These are phyloP conservation scores for Argopecten irradians DNA, from an alignment of 1,140 invertebrate species.

Conservation along the genomic window DNA sequence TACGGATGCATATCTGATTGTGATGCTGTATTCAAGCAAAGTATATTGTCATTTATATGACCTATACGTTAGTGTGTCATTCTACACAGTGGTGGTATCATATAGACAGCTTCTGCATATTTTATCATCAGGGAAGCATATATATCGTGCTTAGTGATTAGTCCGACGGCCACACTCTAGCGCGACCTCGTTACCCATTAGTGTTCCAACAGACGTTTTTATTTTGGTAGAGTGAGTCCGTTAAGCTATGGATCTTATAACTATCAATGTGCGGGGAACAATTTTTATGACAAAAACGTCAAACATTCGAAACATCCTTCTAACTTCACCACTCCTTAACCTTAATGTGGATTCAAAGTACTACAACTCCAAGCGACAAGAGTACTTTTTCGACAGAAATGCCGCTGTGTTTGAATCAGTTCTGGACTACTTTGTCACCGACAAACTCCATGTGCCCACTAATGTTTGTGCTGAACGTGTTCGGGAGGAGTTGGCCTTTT, in stretches of 20 bases:
- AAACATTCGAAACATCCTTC: neutral
- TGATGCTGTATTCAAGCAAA: too few species aligned
- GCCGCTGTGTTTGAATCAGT: constrained; percentile 99
- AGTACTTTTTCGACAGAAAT: constrained; percentile 99
- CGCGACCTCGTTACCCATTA: neutral
- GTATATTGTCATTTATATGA: too few species aligned
- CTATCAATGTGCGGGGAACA: neutral
- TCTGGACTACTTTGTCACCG: constrained; percentile 97
- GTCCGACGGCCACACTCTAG: neutral
- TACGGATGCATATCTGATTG: too few species aligned
- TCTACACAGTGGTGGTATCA: neutral
- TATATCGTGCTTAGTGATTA: neutral
- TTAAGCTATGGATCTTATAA: neutral
- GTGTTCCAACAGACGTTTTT: too few species aligned
- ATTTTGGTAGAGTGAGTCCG: too few species aligned
- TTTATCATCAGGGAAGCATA: neutral
- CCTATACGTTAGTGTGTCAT: neutral
- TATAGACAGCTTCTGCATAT: neutral
- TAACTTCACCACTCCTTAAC: constrained; percentile 2
- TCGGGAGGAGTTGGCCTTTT: constrained; percentile 98
- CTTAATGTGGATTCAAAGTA: constrained; percentile 84
- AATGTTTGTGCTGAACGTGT: constrained; percentile 98
- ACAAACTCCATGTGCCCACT: constrained; percentile 97
- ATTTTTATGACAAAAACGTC: neutral
- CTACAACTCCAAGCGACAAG: constrained; percentile 93